phyloP scores from a whole-genome alignment of 2,888 invertebrate species.

The Nycteola revayana region DNA sequence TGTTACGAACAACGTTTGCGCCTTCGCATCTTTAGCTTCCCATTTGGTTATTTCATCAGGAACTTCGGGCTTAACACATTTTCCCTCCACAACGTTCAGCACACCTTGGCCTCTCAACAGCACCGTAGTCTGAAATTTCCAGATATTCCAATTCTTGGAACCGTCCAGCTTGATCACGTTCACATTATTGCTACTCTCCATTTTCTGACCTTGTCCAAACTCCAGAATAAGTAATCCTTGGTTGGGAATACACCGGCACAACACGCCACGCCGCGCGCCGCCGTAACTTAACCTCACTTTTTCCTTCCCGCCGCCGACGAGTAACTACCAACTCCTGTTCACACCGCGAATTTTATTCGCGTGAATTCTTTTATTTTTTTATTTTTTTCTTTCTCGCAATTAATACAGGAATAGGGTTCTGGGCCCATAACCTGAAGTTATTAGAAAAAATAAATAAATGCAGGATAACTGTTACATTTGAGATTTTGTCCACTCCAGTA shows the following conservation, averaged over 20 bases:
- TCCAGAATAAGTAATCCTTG: background rate
- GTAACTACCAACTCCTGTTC: background rate
- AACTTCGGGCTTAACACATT: slow-evolving; percentile 16
- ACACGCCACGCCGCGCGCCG: background rate
- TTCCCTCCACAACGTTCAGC: slow-evolving; percentile 25
- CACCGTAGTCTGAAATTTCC: slow-evolving; percentile 33
- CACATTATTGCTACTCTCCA: slow-evolving; percentile 3
- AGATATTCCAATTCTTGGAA: slow-evolving; percentile 30
- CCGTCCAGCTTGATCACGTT: slow-evolving; percentile 29
- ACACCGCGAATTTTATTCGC: too few species aligned
- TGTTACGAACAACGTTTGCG: slow-evolving; percentile 31
- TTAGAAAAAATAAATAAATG: too few species aligned
- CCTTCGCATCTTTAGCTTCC: slow-evolving; percentile 31
- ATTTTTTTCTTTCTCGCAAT: background rate
- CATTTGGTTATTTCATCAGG: slow-evolving; percentile 11
- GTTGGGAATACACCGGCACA: background rate
- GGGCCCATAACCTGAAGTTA: background rate
- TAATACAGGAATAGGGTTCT: background rate
- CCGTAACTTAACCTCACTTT: background rate
- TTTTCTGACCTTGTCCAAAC: background rate
- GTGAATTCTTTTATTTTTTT: background rate
- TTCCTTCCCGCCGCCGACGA: background rate
- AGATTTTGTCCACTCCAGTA: too few species aligned
- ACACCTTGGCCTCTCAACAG: slow-evolving; percentile 22
- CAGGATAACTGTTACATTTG: too few species aligned